Evolutionary conservation across 2,797 vertebrate species (phyloP), one percentile per base, ranked within the genome.

Genomic region (Alcedo quadribrachys): DNA sequence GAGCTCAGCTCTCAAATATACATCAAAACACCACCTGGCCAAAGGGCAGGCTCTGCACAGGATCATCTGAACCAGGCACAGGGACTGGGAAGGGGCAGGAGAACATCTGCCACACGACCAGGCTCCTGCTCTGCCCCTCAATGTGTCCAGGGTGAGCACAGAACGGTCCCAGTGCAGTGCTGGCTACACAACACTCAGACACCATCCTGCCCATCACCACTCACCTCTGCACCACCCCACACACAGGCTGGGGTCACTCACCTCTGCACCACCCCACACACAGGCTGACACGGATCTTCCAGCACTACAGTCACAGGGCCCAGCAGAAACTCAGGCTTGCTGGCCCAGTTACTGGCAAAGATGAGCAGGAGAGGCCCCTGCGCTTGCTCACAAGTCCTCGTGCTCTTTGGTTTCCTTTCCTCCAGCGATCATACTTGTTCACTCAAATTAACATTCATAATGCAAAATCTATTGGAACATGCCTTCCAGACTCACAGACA

Each of bases 361-460:
- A 5, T 2, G 3, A 40, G 43, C 68, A 87, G 69, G 27, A 75
- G 28, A 78, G 65, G 60, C 3, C 27, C 21, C 65, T 18, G 81
- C 2, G 20, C 37, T 85, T 2, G 0, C 66, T 86, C 30, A 17
- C 61, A n/a, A 89, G 53, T 50, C 81, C 81, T 91, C 53, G 0
- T 18, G 77, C 78, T 92, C 75, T 51, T 80, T 37, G 50, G 33
- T 80, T 88, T 77, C 77, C 51, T 92, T 82, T 85, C 91, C 91
- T 90, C 78, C 24, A 80, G 95, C 90, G 42, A 90, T 79, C 50
- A 12, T 12, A 61, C 78, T 93, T 76, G 90, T 92, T 94, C 88
- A 82, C 68, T 93, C 86, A 80, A 92, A 96, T 96, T 94, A 96
- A 89, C 88, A 92, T 95, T 94, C 94, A 40, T 53, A 77, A 88